Conservation (phyloP, 2,888 invertebrate species). For the Epirrita christyi region DNA sequence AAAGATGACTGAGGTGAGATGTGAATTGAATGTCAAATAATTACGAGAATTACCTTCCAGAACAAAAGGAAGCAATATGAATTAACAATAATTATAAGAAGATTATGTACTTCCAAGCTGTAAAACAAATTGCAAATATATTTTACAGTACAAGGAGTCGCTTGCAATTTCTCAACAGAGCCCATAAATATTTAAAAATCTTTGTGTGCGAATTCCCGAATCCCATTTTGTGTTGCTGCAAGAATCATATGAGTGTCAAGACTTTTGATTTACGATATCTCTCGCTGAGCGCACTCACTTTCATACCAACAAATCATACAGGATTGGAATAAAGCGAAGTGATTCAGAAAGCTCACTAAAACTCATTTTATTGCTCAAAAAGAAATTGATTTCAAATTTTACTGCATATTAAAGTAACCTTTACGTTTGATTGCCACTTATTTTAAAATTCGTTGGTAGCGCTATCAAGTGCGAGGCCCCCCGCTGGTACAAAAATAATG, state of each 20-base stretch:
- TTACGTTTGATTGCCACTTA: conserved; percentile 73
- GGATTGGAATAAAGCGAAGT: conserved; percentile 45
- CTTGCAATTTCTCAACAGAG: conserved; percentile 30
- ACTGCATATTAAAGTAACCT: conserved; percentile 82
- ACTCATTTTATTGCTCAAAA: conserved; percentile 68
- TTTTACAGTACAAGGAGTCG: conserved; percentile 34
- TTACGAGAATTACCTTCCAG: no score
- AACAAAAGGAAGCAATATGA: background rate
- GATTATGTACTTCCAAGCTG: background rate
- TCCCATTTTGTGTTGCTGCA: conserved; percentile 46
- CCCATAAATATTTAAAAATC: conserved; percentile 46
- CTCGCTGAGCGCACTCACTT: conserved; percentile 72
- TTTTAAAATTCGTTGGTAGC: conserved; percentile 50
- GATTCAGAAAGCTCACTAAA: conserved; percentile 71
- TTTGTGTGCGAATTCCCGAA: conserved; percentile 29
- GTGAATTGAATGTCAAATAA: no score
- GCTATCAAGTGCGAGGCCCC: conserved; percentile 56
- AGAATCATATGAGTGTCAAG: conserved; percentile 56
- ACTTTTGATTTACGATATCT: conserved; percentile 73
- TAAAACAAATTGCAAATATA: conserved; percentile 25
- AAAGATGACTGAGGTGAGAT: no score
- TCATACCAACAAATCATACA: conserved; percentile 68
- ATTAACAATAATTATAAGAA: background rate
- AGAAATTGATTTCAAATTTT: conserved; percentile 81
- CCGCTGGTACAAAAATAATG: conserved; percentile 63